Conservation (phyloP, 1,140 invertebrate genomes). For the Acromyrmex echinatior region DNA sequence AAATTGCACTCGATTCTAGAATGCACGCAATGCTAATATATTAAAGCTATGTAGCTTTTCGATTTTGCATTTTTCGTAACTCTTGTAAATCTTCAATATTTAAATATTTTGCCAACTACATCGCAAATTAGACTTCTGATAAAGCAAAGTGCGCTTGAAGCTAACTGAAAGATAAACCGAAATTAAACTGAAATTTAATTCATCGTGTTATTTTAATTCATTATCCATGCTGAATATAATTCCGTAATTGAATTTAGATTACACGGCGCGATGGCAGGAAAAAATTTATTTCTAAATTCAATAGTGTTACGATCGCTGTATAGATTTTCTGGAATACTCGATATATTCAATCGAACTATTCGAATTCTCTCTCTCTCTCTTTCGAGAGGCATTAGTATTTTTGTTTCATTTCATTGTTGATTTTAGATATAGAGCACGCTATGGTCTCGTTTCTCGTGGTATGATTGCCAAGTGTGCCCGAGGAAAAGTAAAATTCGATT, state of each 20-base stretch:
- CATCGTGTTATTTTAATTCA: neutral
- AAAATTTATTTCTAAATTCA: neutral
- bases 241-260: neutral
- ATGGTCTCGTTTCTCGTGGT: constrained; percentile 1
- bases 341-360: neutral
- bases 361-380: constrained; percentile 7
- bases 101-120: neutral
- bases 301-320: neutral
- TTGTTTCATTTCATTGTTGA: constrained; percentile 60
- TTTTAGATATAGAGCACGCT: constrained; percentile 37
- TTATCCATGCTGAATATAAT: constrained; percentile 20
- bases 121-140: neutral
- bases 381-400: constrained; percentile 38
- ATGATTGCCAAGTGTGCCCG: constrained; percentile 45
- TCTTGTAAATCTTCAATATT: neutral
- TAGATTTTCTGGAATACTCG: constrained; percentile 2
- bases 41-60: neutral
- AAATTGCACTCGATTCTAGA: neutral
- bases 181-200: constrained; percentile 16
- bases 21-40: neutral
- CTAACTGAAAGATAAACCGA: constrained; percentile 13
- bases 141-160: neutral
- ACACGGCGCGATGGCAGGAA: neutral
- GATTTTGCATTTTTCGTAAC: neutral
- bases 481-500: constrained; percentile 49